Conservation (phyloP, 2,113 vertebrate genomes). For the Istiophorus platypterus region DNA sequence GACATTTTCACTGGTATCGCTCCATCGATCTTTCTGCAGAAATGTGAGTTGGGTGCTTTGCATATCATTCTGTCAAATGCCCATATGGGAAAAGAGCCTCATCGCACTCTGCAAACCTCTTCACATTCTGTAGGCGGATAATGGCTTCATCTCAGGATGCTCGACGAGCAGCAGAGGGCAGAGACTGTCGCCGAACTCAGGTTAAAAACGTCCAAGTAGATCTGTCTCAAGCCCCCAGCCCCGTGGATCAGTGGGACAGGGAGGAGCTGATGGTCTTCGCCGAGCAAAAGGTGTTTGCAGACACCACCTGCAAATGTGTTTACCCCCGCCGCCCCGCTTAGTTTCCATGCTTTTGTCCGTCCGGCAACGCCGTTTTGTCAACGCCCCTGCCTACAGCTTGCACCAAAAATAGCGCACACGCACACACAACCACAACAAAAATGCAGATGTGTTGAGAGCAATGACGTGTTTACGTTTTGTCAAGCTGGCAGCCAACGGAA, state of each 20-base stretch:
- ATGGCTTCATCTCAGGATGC: background rate
- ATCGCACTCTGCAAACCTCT: background rate
- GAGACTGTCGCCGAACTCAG: background rate
- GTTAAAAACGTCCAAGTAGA: slow-evolving; percentile 12
- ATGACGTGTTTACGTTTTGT: slow-evolving; percentile 27
- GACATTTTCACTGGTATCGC: background rate
- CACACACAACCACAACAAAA: too few relatives aligned
- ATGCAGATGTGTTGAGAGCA: slow-evolving; percentile 53
- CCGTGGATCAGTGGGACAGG: slow-evolving; percentile 36
- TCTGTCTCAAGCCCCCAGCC: background rate
- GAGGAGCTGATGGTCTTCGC: slow-evolving; percentile 2
- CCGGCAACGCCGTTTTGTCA: slow-evolving; percentile 40
- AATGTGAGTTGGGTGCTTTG: slow-evolving; percentile 46
- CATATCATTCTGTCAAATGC: slow-evolving; percentile 29
- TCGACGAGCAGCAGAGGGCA: slow-evolving; percentile 7
- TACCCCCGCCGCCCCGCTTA: slow-evolving; percentile 58
- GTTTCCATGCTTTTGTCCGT: slow-evolving; percentile 54
- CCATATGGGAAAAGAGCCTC: slow-evolving; percentile 17
- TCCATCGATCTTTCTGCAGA: slow-evolving; percentile 53
- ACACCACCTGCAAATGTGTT: slow-evolving; percentile 63
- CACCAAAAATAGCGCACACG: too few relatives aligned
- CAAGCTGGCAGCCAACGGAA: slow-evolving; percentile 40
- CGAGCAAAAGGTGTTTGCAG: slow-evolving; percentile 16
- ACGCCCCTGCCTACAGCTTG: too few relatives aligned
- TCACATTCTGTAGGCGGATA: background rate